Evolutionary conservation across 2,797 vertebrate species (phyloP).

Genomic region (Falco columbarius): DNA sequence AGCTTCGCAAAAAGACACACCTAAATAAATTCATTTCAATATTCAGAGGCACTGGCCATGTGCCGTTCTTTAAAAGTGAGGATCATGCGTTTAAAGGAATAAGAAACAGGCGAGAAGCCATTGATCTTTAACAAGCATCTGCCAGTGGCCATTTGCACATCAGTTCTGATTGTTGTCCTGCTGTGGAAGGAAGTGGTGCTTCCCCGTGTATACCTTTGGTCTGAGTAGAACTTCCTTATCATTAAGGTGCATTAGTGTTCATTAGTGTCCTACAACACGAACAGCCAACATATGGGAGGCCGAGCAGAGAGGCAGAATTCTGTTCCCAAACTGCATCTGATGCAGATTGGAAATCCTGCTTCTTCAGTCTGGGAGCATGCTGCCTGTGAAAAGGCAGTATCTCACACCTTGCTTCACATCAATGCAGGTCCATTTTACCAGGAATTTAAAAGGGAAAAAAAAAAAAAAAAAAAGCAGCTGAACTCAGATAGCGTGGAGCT

Average conservation of each 20-base stretch:
- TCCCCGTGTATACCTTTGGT: not conserved
- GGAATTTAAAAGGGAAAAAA: too few species aligned
- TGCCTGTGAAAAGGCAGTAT: not conserved
- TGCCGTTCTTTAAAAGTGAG: not conserved
- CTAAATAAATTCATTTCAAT: not conserved
- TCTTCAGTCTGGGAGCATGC: not conserved
- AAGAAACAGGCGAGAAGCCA: not conserved
- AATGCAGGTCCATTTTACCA: not conserved
- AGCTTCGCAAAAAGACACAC: not conserved
- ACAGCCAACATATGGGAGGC: not conserved
- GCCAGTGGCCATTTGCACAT: not conserved
- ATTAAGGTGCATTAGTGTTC: slow-evolving; percentile 29
- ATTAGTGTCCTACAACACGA: slow-evolving; percentile 26
- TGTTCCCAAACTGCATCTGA: not conserved
- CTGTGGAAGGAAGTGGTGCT: not conserved
- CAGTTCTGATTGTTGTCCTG: not conserved
- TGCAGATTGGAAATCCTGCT: not conserved
- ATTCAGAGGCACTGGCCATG: not conserved
- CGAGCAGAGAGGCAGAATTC: not conserved
- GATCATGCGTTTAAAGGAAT: not conserved
- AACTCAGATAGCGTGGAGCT: not conserved
- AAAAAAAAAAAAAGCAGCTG: not conserved
- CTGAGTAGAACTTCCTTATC: slow-evolving; percentile 38
- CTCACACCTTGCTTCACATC: not conserved
- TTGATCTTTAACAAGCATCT: slow-evolving; percentile 6